Evolutionary conservation across 2,113 vertebrate genomes (phyloP).

Genomic region (Atrichornis clamosus): DNA sequence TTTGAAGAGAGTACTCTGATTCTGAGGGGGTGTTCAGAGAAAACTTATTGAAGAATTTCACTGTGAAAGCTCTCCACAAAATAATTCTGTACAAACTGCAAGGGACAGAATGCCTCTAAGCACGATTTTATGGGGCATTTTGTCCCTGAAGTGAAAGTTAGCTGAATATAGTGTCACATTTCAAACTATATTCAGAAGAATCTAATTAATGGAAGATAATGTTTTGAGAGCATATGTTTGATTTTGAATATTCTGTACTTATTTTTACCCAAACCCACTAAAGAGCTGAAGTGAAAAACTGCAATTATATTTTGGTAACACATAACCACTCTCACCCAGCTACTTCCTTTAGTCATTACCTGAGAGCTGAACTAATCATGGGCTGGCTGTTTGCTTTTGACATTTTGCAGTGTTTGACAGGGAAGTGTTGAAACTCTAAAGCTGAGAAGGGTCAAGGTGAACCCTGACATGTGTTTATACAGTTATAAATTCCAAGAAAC

Average conservation of each 20-base stretch:
- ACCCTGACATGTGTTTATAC: not conserved
- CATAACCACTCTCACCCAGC: not conserved
- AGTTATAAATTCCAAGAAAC: not conserved
- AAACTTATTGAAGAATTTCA: not conserved
- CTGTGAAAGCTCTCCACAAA: not conserved
- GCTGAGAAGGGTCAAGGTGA: not conserved
- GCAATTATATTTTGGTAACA: not conserved
- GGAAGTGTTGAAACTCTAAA: not conserved
- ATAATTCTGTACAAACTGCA: not conserved
- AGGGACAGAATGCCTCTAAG: not conserved
- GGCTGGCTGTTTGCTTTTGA: not conserved
- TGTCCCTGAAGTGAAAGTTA: not conserved
- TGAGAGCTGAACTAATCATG: not conserved
- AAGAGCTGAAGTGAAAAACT: not conserved
- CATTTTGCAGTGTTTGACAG: not conserved
- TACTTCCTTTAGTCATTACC: not conserved
- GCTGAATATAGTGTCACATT: not conserved
- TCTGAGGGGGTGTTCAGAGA: not conserved
- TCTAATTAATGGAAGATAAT: not conserved
- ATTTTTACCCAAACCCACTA: not conserved
- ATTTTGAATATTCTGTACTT: not conserved
- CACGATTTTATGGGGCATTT: not conserved
- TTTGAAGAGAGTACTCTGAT: not conserved
- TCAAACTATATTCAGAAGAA: not conserved
- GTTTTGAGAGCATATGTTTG: not conserved